phyloP scores from a whole-genome alignment of 2,797 vertebrate genomes.

The Fratercula arctica region DNA sequence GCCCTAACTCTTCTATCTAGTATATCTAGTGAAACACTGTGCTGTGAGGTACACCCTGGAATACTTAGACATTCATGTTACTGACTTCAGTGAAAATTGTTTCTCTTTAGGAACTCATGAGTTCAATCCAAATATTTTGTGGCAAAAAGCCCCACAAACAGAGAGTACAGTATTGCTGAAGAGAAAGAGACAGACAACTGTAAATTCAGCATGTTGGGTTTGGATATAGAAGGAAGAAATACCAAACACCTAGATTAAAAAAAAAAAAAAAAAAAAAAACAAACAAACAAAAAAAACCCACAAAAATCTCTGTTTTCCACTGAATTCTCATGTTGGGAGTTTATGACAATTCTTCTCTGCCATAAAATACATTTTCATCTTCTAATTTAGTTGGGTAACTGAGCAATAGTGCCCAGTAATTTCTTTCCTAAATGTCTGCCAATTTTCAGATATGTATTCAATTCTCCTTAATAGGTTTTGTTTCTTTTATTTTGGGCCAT shows the following conservation, averaged over 20 bases:
- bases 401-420: background rate
- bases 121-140: background rate
- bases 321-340: background rate
- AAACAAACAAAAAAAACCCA: background rate
- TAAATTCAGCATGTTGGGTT: background rate
- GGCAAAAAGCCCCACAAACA: background rate
- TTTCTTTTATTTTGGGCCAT: slow-evolving; percentile 4
- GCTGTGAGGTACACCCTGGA: background rate
- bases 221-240: background rate
- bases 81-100: background rate
- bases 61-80: background rate
- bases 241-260: background rate
- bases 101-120: background rate
- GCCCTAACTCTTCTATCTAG: background rate
- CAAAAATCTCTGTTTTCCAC: background rate
- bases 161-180: background rate
- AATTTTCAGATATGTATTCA: slow-evolving; percentile 7
- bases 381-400: background rate
- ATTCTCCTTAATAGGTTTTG: background rate
- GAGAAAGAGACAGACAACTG: background rate
- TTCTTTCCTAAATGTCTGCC: slow-evolving; percentile 21
- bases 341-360: background rate
- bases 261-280: background rate
- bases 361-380: slow-evolving; percentile 25
- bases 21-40: background rate